A percentile compares a stretch with the other conserved stretches of the same genome.
Conservation (phyloP, 1,140 invertebrate species). For the Temnothorax nylanderi region DNA sequence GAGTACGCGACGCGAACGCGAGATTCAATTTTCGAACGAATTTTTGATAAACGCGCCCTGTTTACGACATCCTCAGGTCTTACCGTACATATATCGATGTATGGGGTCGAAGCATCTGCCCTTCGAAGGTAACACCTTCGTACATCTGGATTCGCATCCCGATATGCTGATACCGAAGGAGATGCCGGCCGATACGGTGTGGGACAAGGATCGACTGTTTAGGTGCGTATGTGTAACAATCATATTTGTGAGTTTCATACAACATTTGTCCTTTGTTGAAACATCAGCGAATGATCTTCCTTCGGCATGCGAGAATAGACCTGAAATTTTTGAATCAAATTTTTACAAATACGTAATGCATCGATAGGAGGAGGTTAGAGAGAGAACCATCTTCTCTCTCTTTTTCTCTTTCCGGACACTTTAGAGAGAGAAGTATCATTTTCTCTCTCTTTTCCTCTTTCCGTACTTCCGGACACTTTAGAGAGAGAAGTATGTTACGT, state of each 20-base stretch:
- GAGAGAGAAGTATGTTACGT: no score
- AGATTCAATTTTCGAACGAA: not conserved
- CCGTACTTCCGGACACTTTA: no score
- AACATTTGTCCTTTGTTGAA: not conserved
- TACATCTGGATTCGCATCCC: constrained; percentile 97
- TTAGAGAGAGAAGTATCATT: no score
- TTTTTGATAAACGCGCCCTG: not conserved
- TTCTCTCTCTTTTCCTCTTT: no score
- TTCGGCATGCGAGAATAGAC: not conserved
- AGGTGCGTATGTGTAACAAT: constrained; percentile 69
- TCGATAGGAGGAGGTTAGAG: no score
- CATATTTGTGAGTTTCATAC: not conserved
- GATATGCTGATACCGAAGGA: constrained; percentile 94
- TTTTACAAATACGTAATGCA: not conserved
- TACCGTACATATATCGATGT: constrained; percentile 92
- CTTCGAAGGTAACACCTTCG: constrained; percentile 89
- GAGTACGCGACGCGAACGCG: not conserved
- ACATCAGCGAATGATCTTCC: not conserved
- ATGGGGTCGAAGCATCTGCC: constrained; percentile 94
- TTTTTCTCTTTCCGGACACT: no score
- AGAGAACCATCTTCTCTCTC: no score
- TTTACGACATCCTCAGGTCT: constrained; percentile 71
- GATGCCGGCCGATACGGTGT: constrained; percentile 90
- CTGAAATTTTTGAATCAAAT: not conserved
- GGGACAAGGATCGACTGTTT: constrained; percentile 87